Percentiles rank a stretch among this genome's conserved stretches.
These are phyloP conservation scores for Encarsia formosa DNA, from an alignment of 2,888 invertebrate genomes.

Conservation along the genomic window DNA sequence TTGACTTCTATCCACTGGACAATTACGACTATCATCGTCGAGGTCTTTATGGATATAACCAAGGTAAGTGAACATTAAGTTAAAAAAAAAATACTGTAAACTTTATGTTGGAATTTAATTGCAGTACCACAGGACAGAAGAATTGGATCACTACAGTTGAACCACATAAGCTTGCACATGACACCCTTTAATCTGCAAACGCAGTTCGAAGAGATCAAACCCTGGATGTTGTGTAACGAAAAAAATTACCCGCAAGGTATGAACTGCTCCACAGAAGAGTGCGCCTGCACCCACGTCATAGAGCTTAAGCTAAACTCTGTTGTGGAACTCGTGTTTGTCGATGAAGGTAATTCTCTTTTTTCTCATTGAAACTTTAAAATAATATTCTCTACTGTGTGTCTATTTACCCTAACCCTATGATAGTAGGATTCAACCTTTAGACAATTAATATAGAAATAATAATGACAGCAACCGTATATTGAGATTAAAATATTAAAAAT, in stretches of 20 bases:
- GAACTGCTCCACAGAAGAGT: slow-evolving; percentile 67
- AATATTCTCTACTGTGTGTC: no score
- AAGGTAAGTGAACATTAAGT: background rate
- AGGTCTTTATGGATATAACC: background rate
- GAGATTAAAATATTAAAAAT: no score
- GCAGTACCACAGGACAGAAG: background rate
- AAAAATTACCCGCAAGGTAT: slow-evolving; percentile 57
- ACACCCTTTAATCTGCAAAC: slow-evolving; percentile 71
- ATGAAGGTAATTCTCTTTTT: no score
- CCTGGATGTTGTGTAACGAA: slow-evolving; percentile 70
- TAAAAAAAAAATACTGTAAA: background rate
- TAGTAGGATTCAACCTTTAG: no score
- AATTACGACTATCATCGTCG: background rate
- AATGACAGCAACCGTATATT: no score
- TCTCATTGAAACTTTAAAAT: no score
- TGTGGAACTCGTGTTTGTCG: slow-evolving; percentile 79
- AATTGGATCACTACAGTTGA: slow-evolving; percentile 60
- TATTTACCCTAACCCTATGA: no score
- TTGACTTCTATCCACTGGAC: background rate
- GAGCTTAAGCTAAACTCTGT: slow-evolving; percentile 64
- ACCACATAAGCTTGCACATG: slow-evolving; percentile 77
- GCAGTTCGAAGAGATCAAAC: slow-evolving; percentile 60
- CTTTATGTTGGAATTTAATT: background rate
- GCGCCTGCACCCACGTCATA: slow-evolving; percentile 79
- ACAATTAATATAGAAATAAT: no score